Evolutionary conservation across 2,888 invertebrate species (phyloP), one percentile per base, ranked within the genome.

Genomic region (Agrotis ipsilon): DNA sequence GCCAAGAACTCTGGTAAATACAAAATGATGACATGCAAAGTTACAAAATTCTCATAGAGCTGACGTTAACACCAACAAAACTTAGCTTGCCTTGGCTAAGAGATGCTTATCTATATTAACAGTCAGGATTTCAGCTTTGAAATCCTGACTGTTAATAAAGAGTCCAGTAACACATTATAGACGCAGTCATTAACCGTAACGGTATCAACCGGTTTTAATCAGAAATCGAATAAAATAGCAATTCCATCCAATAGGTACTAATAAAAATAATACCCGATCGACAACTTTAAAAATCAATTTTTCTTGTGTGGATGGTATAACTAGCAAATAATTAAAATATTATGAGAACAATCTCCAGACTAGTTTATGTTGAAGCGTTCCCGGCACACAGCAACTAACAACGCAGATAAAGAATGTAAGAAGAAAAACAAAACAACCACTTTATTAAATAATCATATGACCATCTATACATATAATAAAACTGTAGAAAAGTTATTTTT

Each of bases 111-210:
- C n/a, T n/a, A n/a, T n/a, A n/a, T n/a, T n/a, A n/a, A n/a, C n/a
- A n/a, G n/a, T n/a, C n/a, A n/a, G n/a, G n/a, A n/a, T n/a, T n/a
- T n/a, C n/a, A n/a, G n/a, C n/a, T n/a, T 5, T 21, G 21, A n/a
- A 32, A 9, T 66, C 43, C 27, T 43, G 48, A 18, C 1, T 27
- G 18, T 4, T n/a, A 49, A 45, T 54, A 72, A 72, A 27, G 32
- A 75, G 18, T 72, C 55, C 55, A 72, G 67, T 66, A 5, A 3
- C 49, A 57, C 49, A 68, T 51, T 49, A n/a, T n/a, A 45, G 24
- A 27, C 18, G 76, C 55, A 76, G 68, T 68, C 76, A 24, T 68
- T 68, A 67, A 75, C 49, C 57, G 49, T 75, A 75, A 57, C 72
- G 76, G 72, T 74, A 74, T 43, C 27, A 52, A 45, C 61, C 48